Conservation (phyloP, 1,140 invertebrate genomes). For the Hestina assimilis region DNA sequence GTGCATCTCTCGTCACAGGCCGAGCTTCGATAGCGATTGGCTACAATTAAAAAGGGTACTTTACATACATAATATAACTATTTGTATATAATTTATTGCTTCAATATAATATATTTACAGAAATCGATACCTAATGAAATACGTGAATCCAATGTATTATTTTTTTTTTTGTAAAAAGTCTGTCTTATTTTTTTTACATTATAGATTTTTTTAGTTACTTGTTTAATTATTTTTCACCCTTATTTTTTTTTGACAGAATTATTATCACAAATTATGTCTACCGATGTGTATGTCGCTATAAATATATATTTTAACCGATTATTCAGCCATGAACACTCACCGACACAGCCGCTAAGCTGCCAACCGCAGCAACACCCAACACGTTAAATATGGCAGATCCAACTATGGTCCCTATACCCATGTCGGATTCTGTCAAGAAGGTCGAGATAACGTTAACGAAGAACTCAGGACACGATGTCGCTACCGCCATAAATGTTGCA, state of each 20-base stretch:
- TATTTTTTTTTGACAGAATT: too few species aligned
- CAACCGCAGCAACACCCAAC: constrained; percentile 91
- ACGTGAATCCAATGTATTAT: too few species aligned
- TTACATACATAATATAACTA: too few species aligned
- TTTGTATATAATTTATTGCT: too few species aligned
- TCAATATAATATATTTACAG: too few species aligned
- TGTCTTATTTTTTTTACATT: too few species aligned
- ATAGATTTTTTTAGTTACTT: too few species aligned
- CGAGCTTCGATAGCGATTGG: constrained; percentile 89
- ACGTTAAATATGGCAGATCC: constrained; percentile 94
- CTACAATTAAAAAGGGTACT: constrained; percentile 69
- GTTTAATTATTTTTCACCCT: too few species aligned
- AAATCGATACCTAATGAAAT: too few species aligned
- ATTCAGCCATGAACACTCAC: constrained; percentile 70
- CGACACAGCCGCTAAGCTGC: constrained; percentile 85
- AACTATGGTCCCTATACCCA: constrained; percentile 92
- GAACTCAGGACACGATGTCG: constrained; percentile 93
- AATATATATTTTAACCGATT: not conserved
- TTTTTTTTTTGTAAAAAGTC: too few species aligned
- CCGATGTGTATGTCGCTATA: too few species aligned
- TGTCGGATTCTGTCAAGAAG: constrained; percentile 86
- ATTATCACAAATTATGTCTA: too few species aligned
- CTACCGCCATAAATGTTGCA: constrained; percentile 95
- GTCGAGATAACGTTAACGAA: constrained; percentile 94
- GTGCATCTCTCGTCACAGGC: constrained; percentile 90